A percentile compares a stretch with the other conserved stretches of the same genome.
phyloP scores from a whole-genome alignment of 2,113 vertebrate species.

The Sinocyclocheilus anophthalmus region DNA sequence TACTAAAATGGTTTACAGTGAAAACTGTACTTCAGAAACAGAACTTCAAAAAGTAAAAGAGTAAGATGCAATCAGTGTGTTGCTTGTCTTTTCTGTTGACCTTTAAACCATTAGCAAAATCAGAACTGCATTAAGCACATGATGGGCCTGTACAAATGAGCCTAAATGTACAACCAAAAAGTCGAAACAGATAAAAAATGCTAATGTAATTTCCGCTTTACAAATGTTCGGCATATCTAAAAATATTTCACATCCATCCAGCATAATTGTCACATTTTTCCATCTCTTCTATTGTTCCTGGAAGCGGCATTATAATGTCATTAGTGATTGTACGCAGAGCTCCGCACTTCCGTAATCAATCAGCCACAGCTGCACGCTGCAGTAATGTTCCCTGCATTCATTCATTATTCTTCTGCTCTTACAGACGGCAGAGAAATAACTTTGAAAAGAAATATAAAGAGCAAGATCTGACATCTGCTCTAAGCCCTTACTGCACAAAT shows the following conservation, averaged over 20 bases:
- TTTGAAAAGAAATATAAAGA: conserved; percentile 27
- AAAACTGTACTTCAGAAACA: background rate
- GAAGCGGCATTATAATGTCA: conserved; percentile 50
- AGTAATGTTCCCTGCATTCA: conserved; percentile 42
- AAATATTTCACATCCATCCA: conserved; percentile 38
- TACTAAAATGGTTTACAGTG: background rate
- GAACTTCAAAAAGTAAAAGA: background rate
- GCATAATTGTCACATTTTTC: conserved; percentile 21
- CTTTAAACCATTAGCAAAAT: conserved; percentile 5
- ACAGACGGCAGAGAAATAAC: conserved; percentile 28
- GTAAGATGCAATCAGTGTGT: background rate
- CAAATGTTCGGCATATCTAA: conserved; percentile 44
- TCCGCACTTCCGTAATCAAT: conserved; percentile 35
- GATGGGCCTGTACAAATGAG: background rate
- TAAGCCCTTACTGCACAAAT: conserved; percentile 19
- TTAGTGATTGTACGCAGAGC: conserved; percentile 47
- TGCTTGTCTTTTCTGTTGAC: background rate
- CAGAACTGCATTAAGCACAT: background rate
- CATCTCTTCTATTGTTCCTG: conserved; percentile 40
- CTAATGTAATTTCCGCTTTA: conserved; percentile 34
- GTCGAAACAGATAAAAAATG: conserved; percentile 18
- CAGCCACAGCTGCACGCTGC: conserved; percentile 47
- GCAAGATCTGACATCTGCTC: conserved; percentile 32
- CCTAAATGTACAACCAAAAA: conserved; percentile 26
- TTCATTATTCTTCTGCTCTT: conserved; percentile 42